phyloP scores from a whole-genome alignment of 2,113 vertebrate species.

The Bothrops jararaca region DNA sequence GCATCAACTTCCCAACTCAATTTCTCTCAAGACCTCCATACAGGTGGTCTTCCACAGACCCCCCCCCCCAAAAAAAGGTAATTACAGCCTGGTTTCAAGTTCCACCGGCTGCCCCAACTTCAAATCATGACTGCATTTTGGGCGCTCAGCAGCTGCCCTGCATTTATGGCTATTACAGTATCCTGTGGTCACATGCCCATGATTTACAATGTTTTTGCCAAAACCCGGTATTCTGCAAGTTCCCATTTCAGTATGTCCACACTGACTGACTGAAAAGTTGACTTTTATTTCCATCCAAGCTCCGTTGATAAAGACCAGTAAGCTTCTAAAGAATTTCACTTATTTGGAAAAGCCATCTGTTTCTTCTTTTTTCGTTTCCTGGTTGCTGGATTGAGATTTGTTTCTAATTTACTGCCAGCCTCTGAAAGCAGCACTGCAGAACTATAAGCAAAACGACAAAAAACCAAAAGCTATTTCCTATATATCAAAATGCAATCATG shows the following conservation, averaged over 20 bases:
- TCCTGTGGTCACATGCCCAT: not conserved
- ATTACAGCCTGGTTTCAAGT: not conserved
- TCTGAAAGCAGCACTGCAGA: not conserved
- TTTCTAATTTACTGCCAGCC: not conserved
- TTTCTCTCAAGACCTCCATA: not conserved
- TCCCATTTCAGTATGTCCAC: not conserved
- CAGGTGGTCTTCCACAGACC: not conserved
- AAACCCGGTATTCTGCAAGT: not conserved
- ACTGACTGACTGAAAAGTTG: not conserved
- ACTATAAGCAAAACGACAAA: not conserved
- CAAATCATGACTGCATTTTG: not conserved
- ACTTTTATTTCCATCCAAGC: not conserved
- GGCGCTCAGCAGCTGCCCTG: not conserved
- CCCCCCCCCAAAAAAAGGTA: not conserved
- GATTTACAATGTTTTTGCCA: not conserved
- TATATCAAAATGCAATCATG: not conserved
- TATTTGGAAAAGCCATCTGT: not conserved
- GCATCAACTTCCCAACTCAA: not conserved
- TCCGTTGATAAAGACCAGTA: not conserved
- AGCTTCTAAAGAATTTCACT: not conserved
- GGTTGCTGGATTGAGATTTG: not conserved
- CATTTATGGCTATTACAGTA: not conserved
- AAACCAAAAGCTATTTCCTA: not conserved
- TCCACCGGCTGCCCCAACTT: not conserved
- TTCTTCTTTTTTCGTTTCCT: not conserved